Evolutionary conservation across 2,797 vertebrate species (phyloP), one percentile per base, ranked within the genome.

Genomic region (Cetoscarus ocellatus): DNA sequence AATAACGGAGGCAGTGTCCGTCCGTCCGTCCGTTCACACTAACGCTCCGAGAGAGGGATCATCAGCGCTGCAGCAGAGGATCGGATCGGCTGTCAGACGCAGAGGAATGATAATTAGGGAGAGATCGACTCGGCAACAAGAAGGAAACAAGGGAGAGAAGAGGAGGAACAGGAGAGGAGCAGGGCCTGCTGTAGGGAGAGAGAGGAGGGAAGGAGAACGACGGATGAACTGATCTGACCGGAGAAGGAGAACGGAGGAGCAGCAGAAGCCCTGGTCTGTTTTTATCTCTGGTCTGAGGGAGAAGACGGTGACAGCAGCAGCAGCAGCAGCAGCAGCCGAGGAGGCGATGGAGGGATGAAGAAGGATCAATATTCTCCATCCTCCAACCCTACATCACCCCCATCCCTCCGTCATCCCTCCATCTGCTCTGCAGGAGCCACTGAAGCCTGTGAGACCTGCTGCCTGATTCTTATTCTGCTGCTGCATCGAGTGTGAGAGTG

Each of bases 51-150:
- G 14, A 40, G 55, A 34, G 55, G 39, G 40, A 70, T 62, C 67
- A 51, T 65, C 77, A 15, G 80, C 45, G 68, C 79, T 72, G 81
- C 89, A 80, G 80, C 83, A 52, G 79, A 49, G 27, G 67, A 78
- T 83, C 51, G 61, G 27, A 72, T 78, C 27, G 63, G 63, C 82
- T 78, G 79, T 85, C 87, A 82, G 83, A 71, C 61, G 84, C 84
- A 88, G 79, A 86, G 89, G 87, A 89, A 89, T 88, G 86, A 86
- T 82, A 86, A 87, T 91, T 85, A 89, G 75, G 51, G 83, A 71
- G 73, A 77, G 70, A 87, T 66, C 86, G 85, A 87, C 75, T 88
- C 76, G 67, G 76, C 73, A 72, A 69, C 75, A 74, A 80, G 77
- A 75, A 67, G 70, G 62, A 71, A 61, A 80, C 27, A 27, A 27